phyloP scores from a whole-genome alignment of 1,140 invertebrate species.

The Calycopis cecrops region DNA sequence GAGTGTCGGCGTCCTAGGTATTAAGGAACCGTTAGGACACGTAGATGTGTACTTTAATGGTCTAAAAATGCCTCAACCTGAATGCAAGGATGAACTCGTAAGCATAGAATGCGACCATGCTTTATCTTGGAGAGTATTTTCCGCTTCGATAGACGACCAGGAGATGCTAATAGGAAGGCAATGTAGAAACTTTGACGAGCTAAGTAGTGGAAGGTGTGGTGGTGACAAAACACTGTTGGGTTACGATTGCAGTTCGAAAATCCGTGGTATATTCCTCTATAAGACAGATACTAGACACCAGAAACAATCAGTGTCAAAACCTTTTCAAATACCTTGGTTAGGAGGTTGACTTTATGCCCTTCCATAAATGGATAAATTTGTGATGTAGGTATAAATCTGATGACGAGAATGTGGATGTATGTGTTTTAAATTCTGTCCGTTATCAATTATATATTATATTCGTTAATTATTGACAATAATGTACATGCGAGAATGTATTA shows the following conservation, averaged over 20 bases:
- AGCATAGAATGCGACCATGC: constrained; percentile 54
- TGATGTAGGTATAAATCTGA: too few species aligned
- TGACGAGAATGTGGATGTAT: too few species aligned
- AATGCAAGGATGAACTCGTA: constrained; percentile 37
- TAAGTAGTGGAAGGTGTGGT: constrained; percentile 35
- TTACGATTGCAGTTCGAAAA: constrained; percentile 32
- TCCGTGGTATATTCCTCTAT: constrained; percentile 45
- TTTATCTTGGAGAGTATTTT: constrained; percentile 46
- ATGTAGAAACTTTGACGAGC: constrained; percentile 42
- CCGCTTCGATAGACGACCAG: constrained; percentile 38
- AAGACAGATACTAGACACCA: constrained; percentile 28
- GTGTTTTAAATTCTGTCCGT: too few species aligned
- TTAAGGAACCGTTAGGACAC: constrained; percentile 58
- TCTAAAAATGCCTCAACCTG: constrained; percentile 41
- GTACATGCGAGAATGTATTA: too few species aligned
- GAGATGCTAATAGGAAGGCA: constrained; percentile 30
- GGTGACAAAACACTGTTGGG: constrained; percentile 41
- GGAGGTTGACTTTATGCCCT: constrained; percentile 16
- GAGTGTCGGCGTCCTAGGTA: constrained; percentile 57
- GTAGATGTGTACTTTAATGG: constrained; percentile 57
- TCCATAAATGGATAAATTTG: too few species aligned
- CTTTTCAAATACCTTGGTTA: constrained; percentile 43
- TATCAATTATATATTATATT: too few species aligned
- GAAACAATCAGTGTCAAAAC: constrained; percentile 36
- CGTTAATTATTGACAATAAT: too few species aligned